Percentiles rank a stretch among this genome's conserved stretches.
phyloP scores from a whole-genome alignment of 2,888 invertebrate genomes.

The Lepeophtheirus nordmannii region DNA sequence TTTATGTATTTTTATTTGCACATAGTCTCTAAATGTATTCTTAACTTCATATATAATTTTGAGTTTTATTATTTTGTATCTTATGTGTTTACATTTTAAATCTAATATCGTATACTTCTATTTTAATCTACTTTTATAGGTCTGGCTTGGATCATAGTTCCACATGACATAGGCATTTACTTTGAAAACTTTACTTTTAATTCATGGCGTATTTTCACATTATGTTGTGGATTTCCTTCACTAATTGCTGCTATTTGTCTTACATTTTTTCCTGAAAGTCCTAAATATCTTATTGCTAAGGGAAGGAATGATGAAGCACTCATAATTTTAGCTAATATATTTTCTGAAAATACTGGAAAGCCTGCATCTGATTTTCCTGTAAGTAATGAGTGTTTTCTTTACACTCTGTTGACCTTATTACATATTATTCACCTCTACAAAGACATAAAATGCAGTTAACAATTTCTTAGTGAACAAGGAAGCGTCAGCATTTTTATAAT shows the following conservation, averaged over 20 bases:
- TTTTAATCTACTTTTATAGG: constrained; percentile 29
- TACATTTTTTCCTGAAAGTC: constrained; percentile 46
- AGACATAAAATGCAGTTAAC: no score
- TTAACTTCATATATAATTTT: no score
- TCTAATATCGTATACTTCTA: no score
- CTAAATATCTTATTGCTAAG: constrained; percentile 34
- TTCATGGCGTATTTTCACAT: constrained; percentile 66
- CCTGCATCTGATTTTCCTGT: constrained; percentile 12
- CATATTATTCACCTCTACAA: no score
- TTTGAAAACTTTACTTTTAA: constrained; percentile 46
- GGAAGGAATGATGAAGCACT: constrained; percentile 30
- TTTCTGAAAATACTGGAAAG: constrained; percentile 8
- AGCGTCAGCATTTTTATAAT: neutral
- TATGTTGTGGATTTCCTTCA: constrained; percentile 55
- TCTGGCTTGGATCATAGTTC: constrained; percentile 62
- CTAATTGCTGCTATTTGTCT: constrained; percentile 60
- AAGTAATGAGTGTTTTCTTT: constrained; percentile 3
- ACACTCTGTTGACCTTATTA: no score
- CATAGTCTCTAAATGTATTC: no score
- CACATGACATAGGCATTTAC: constrained; percentile 45
- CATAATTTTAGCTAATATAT: constrained; percentile 29
- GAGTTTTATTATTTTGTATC: no score
- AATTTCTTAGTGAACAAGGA: neutral
- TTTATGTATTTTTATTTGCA: neutral
- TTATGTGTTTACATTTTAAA: no score